Evolutionary conservation across 2,113 vertebrate species (phyloP), one percentile per base, ranked within the genome.

Genomic region (Alectura lathami): DNA sequence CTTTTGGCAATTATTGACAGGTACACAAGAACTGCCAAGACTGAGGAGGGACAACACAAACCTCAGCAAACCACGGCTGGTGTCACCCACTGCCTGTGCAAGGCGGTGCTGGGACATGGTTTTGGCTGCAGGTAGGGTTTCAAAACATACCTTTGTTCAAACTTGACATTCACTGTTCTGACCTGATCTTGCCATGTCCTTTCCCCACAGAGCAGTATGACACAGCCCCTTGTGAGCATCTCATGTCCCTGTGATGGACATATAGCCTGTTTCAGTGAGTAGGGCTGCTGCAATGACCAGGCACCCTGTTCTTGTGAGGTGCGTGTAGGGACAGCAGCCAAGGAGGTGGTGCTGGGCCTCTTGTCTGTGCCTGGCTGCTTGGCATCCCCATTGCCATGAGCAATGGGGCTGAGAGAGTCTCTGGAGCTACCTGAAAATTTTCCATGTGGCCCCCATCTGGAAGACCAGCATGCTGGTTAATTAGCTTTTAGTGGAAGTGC

Each of bases 401-500:
- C 23, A 7, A 34, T 36, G 57, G 53, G 72, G 73, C 51, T 53
- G 57, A 34, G 43, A 77, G 36, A 81, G 24, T 20, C 78, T 94
- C 62, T 67, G 70, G 45, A 93, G 54, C 80, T 69, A 36, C n/a
- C 43, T 45, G 63, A 83, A 92, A 91, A 26, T 78, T 87, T 96
- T 92, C 83, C 60, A 32, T 86, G 84, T 94, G 86, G 89, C n/a
- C n/a, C n/a, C n/a, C n/a, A n/a, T n/a, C n/a, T n/a, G n/a, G n/a
- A n/a, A n/a, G n/a, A 92, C 74, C 80, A 92, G 53, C 9, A 1
- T 91, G 69, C 93, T 94, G 89, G 73, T 73, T 97, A 94, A 97
- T 97, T 97, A 97, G 96, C 56, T 97, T 97, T 79, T 91, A 81
- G 85, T 63, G 84, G 78, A 91, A 96, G 84, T n/a, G 48, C 92